Conservation (phyloP, 2,888 invertebrate genomes). For the Diogma glabrata region DNA sequence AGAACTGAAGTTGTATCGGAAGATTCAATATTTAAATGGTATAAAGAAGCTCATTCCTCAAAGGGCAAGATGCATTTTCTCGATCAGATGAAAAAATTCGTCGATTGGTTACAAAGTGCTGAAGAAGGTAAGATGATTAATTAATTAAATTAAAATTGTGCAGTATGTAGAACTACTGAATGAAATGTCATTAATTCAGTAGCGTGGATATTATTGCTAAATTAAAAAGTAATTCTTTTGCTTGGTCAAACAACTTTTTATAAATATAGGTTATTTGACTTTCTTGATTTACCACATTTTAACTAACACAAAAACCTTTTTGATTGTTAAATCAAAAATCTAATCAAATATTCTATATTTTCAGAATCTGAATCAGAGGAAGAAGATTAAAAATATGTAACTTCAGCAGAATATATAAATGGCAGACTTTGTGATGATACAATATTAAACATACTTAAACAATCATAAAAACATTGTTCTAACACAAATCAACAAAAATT, state of each 20-base stretch:
- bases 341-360: constrained; percentile 17
- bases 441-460: background rate
- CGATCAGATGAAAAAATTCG: constrained; percentile 95
- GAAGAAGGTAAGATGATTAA: constrained; percentile 54
- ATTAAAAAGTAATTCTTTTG: no score
- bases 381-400: constrained; percentile 31
- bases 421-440: no score
- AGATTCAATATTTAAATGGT: constrained; percentile 93
- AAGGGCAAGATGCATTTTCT: constrained; percentile 97
- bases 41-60: constrained; percentile 80
- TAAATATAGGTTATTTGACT: no score
- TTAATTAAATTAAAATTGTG: no score
- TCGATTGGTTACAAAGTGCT: constrained; percentile 95
- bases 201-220: no score
- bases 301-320: background rate
- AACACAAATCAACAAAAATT: constrained; percentile 5
- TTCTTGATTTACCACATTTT: no score
- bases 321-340: background rate
- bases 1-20: constrained; percentile 84
- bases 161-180: no score
- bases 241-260: no score
- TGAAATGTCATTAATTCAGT: no score
- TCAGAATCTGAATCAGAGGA: constrained; percentile 37
- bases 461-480: constrained; percentile 1
- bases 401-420: no score